These are phyloP conservation scores for Mungos mungo DNA, from an alignment of 2,113 vertebrate species.

Conservation along the genomic window DNA sequence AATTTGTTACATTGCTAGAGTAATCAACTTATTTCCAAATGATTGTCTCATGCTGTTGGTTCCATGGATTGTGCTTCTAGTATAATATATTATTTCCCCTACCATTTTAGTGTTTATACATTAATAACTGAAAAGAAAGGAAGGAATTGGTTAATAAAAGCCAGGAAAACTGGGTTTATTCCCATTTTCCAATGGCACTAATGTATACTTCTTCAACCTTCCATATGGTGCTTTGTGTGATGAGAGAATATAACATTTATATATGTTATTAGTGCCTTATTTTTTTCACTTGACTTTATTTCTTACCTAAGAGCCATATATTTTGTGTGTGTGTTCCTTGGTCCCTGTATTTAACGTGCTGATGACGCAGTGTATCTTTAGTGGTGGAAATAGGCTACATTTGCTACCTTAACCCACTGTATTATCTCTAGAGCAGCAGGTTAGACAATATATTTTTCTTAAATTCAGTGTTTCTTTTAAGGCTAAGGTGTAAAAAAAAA, in stretches of 20 bases:
- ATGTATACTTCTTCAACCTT: constrained; percentile 63
- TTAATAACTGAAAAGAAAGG: constrained; percentile 33
- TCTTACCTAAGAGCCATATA: constrained; percentile 79
- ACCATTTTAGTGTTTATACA: background rate
- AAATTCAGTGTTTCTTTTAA: background rate
- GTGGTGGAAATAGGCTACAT: background rate
- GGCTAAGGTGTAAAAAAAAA: background rate
- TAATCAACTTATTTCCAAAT: background rate
- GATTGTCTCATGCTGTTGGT: background rate
- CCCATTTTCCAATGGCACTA: constrained; percentile 42
- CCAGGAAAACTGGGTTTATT: constrained; percentile 8
- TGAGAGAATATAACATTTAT: constrained; percentile 53
- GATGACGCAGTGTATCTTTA: constrained; percentile 43
- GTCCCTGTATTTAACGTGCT: constrained; percentile 43
- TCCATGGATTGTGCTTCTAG: constrained; percentile 21
- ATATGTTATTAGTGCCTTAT: constrained; percentile 86
- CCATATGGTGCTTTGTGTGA: constrained; percentile 76
- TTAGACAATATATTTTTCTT: constrained; percentile 31
- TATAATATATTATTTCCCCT: background rate
- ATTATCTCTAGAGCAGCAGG: background rate
- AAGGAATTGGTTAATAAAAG: constrained; percentile 35
- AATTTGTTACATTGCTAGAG: background rate
- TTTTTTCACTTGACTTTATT: constrained; percentile 75
- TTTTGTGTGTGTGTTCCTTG: constrained; percentile 62
- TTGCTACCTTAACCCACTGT: constrained; percentile 15